phyloP scores from a whole-genome alignment of 2,113 vertebrate genomes.

The Cyphomyrus discorhynchus region DNA sequence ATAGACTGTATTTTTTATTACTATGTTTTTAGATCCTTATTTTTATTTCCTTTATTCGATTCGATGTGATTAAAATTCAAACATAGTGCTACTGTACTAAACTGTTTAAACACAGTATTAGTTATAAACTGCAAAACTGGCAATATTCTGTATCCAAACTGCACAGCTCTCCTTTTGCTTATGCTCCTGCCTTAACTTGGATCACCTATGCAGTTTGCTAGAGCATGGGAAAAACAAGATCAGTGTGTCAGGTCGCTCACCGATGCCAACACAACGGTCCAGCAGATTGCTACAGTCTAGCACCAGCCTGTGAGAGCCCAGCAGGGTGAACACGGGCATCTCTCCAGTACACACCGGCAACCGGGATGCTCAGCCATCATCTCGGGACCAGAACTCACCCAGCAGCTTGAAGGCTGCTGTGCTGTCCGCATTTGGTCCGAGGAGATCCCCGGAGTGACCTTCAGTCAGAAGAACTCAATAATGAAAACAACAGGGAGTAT shows the following conservation, averaged over 20 bases:
- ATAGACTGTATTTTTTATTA: background rate
- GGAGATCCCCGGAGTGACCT: background rate
- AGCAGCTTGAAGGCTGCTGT: background rate
- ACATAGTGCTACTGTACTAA: background rate
- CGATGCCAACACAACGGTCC: constrained; percentile 54
- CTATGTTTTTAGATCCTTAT: background rate
- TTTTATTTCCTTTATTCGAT: background rate
- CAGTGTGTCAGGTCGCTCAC: constrained; percentile 38
- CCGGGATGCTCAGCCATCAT: background rate
- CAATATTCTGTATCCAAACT: background rate
- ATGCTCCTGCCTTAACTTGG: background rate
- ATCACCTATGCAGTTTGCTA: background rate
- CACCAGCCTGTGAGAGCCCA: constrained; percentile 59
- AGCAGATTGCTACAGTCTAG: constrained; percentile 56
- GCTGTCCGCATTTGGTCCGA: background rate
- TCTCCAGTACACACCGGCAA: background rate
- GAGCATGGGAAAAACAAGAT: background rate
- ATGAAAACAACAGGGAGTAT: background rate
- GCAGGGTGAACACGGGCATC: constrained; percentile 21
- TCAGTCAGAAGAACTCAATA: background rate
- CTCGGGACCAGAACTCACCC: background rate
- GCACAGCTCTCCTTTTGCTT: background rate
- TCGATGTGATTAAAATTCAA: background rate
- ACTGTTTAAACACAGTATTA: background rate
- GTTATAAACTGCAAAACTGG: background rate